Evolutionary conservation across 2,113 vertebrate species (phyloP), one percentile per base, ranked within the genome.

Genomic region (Amphilophus citrinellus): DNA sequence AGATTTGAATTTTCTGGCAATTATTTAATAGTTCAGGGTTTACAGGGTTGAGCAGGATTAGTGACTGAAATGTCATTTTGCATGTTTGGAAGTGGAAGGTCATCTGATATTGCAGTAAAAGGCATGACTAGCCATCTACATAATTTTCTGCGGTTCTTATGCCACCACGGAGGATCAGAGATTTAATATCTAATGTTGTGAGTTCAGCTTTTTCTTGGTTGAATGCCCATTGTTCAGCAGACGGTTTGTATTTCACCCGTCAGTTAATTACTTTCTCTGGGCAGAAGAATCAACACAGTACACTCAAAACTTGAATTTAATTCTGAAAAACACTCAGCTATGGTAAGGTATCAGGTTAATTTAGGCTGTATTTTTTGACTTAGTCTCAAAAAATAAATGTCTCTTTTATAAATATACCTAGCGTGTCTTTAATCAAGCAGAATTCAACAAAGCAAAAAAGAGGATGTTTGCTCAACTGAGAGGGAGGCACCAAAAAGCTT

Each of bases 171-270:
- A 10, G 65, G n/a, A 27, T 62, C 17, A 58, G 76, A 62, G 14
- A 35, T 18, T 77, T 77, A 62, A 24, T 63, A 59, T 53, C 18
- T 63, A 4, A 71, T 86, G 68, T 42, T 53, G 62, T 9, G 71
- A 77, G 18, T 60, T 75, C 20, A 61, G 35, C 61, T 77, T 84
- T 77, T 65, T 42, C 44, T 35, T 20, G 58, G 59, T 59, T 65
- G 62, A 61, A 8, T 76, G 78, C 75, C n/a, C 27, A 18, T 17
- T 75, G 22, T 77, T 81, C 18, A 65, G 73, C 62, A 78, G 30
- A 83, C n/a, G 9, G 22, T 80, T 84, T 86, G 58, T 47, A 60
- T 73, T 66, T 47, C 17, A 84, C 42, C 13, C 56, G 53, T 80
- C 37, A 71, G 10, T 68, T 77, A 4, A 79, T 60, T 77, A 59